phyloP scores from a whole-genome alignment of 2,797 vertebrate genomes.

The Strix occidentalis region DNA sequence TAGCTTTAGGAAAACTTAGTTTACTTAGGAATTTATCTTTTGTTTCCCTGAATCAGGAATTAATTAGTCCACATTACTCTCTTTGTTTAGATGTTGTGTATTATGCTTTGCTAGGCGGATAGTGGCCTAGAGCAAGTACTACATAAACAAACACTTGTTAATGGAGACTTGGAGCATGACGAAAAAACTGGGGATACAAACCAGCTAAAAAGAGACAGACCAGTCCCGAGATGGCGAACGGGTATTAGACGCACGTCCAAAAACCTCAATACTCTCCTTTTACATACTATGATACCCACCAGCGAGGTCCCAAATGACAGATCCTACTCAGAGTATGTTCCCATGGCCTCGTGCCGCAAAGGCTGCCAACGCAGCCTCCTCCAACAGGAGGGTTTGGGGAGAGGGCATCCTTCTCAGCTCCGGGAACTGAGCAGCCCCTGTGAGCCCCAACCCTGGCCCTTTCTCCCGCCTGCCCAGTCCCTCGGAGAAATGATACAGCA shows the following conservation, averaged over 20 bases:
- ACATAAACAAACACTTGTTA: conserved; percentile 32
- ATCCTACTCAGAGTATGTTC: rapidly evolving
- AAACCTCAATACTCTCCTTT: background rate
- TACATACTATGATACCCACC: background rate
- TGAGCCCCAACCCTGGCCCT: background rate
- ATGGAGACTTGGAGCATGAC: background rate
- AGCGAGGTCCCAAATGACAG: background rate
- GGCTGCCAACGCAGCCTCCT: background rate
- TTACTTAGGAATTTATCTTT: conserved; percentile 15
- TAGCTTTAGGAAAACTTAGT: background rate
- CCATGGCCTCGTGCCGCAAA: rapidly evolving
- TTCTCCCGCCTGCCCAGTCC: background rate
- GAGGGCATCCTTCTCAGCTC: background rate
- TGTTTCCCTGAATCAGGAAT: conserved; percentile 35
- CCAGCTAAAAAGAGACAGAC: background rate
- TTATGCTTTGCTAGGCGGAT: background rate
- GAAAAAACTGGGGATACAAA: background rate
- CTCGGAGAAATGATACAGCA: background rate
- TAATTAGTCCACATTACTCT: conserved; percentile 1
- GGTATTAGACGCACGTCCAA: background rate
- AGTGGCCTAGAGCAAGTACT: background rate
- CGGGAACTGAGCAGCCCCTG: background rate
- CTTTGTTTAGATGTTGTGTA: conserved; percentile 5
- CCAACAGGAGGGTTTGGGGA: background rate
- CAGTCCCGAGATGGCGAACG: rapidly evolving